Conservation (phyloP, 2,888 invertebrate species). For the Nephrotoma flavescens region DNA sequence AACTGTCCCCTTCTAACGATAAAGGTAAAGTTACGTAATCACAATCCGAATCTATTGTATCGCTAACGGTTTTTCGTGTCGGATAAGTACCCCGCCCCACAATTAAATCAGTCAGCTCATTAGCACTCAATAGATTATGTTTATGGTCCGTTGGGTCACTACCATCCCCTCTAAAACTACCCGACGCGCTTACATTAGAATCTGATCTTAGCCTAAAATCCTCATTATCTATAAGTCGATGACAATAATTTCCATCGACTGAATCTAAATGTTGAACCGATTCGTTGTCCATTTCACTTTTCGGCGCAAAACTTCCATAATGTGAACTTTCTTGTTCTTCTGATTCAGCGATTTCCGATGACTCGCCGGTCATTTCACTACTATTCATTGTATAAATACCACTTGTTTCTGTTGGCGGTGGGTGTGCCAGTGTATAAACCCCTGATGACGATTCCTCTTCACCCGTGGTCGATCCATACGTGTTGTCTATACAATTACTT, state of each 20-base stretch:
- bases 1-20: conserved; percentile 40
- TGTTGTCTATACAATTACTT: conserved; percentile 49
- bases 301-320: conserved; percentile 41
- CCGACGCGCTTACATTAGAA: conserved; percentile 62
- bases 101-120: conserved; percentile 69
- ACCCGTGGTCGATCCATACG: conserved; percentile 31
- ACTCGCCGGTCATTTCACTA: conserved; percentile 39
- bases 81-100: conserved; percentile 68
- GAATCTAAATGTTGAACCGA: conserved; percentile 33
- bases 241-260: conserved; percentile 39
- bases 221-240: conserved; percentile 33
- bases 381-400: conserved; percentile 72
- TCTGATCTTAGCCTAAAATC: conserved; percentile 53
- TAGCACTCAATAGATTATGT: conserved; percentile 62
- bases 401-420: conserved; percentile 68
- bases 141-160: conserved; percentile 72
- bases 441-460: conserved; percentile 38
- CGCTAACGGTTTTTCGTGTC: conserved; percentile 62
- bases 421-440: conserved; percentile 42
- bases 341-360: conserved; percentile 42
- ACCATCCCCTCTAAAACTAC: conserved; percentile 76
- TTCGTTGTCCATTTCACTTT: conserved; percentile 34
- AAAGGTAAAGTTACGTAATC: conserved; percentile 72
- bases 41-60: conserved; percentile 75
- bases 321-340: conserved; percentile 38